phyloP scores from a whole-genome alignment of 2,888 invertebrate species.

The Caenorhabditis afra region DNA sequence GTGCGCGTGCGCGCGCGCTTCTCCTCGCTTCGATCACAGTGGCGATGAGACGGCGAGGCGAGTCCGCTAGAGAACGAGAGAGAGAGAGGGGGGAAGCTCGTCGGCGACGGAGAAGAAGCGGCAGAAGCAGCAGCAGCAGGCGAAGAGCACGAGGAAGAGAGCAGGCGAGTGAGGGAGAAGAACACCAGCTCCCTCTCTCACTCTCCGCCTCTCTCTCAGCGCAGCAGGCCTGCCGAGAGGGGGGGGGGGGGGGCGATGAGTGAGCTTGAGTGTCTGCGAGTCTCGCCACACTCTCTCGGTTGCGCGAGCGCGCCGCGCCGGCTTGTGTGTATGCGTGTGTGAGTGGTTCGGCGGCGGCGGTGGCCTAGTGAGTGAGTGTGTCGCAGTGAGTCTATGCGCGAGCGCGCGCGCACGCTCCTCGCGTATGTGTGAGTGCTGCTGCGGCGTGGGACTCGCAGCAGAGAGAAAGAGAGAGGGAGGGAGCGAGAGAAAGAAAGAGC shows the following conservation, averaged over 20 bases:
- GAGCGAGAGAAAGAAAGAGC: constrained; percentile 10
- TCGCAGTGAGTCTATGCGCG: constrained; percentile 5
- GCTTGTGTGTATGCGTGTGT: constrained; percentile 13
- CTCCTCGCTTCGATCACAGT: constrained; percentile 1
- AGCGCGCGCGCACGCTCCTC: not conserved
- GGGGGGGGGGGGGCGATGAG: not conserved
- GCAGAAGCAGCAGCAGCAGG: constrained; percentile 18
- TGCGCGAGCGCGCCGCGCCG: not conserved
- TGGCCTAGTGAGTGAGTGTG: not conserved
- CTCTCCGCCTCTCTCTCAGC: not conserved
- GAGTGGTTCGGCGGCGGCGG: not conserved
- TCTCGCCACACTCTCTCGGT: constrained; percentile 8
- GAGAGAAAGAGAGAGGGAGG: constrained; percentile 1
- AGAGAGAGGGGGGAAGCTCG: constrained; percentile 6
- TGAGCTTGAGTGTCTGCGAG: constrained; percentile 36
- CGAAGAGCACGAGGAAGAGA: constrained; percentile 19
- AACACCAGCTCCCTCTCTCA: not conserved
- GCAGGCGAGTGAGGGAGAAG: constrained; percentile 28
- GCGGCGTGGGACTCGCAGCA: constrained; percentile 20
- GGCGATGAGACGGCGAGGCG: constrained; percentile 11
- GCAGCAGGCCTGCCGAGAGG: not conserved
- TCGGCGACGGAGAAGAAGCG: constrained; percentile 7
- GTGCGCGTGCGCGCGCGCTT: constrained; percentile 3
- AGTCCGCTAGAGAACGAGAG: no score
- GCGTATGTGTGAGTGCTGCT: constrained; percentile 17